phyloP scores from a whole-genome alignment of 2,797 vertebrate species.

The Rachycentron canadum region DNA sequence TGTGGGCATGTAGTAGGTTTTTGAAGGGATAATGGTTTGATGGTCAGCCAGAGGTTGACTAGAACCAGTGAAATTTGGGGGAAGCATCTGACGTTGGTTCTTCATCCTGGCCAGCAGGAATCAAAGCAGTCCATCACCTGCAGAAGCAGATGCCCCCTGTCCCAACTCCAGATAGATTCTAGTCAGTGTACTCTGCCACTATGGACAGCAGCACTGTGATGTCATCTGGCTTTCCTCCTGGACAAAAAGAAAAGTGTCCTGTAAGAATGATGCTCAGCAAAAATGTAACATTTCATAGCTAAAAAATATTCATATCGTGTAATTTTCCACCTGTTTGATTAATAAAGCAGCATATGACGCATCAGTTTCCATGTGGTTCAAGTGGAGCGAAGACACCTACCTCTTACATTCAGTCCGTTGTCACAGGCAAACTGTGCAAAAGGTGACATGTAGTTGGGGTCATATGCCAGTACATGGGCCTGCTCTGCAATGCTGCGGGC shows the following conservation, averaged over 20 bases:
- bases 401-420: conserved; percentile 98
- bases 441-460: conserved; percentile 99
- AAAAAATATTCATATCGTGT: background rate
- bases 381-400: conserved; percentile 78
- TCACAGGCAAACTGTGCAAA: conserved; percentile 99
- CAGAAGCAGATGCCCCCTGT: conserved; percentile 51
- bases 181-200: conserved; percentile 98
- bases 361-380: background rate
- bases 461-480: conserved; percentile 97
- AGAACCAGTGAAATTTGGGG: conserved; percentile 28
- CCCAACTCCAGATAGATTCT: conserved; percentile 65
- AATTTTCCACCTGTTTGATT: background rate
- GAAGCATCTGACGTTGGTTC: conserved; percentile 55
- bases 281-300: background rate
- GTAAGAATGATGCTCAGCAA: background rate
- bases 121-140: conserved; percentile 65
- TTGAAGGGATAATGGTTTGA: background rate
- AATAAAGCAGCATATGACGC: background rate
- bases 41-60: conserved; percentile 35
- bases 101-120: conserved; percentile 85
- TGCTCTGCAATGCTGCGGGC: conserved; percentile 97
- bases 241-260: conserved; percentile 18
- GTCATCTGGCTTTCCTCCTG: conserved; percentile 95
- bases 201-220: conserved; percentile 99
- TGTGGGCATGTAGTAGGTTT: conserved; percentile 19